A percentile compares a stretch with the other conserved stretches of the same genome.
phyloP scores from a whole-genome alignment of 2,797 vertebrate genomes.

The Cirrhinus molitorella region DNA sequence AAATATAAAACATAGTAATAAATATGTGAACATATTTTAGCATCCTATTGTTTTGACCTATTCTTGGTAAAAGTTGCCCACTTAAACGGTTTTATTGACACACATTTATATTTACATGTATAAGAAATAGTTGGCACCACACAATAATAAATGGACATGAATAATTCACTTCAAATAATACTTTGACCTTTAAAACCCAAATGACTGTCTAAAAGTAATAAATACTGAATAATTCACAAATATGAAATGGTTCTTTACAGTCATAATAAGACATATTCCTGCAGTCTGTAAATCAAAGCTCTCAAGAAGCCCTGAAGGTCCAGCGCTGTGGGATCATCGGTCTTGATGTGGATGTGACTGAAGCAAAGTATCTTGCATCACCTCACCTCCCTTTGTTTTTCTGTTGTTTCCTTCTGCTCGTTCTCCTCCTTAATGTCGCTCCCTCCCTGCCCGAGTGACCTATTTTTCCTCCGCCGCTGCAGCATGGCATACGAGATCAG shows the following conservation, averaged over 20 bases:
- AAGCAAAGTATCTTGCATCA: conserved; percentile 12
- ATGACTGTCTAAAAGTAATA: not conserved
- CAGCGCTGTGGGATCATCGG: not conserved
- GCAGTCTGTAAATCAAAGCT: not conserved
- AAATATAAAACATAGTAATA: not conserved
- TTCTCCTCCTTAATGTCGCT: conserved; percentile 15
- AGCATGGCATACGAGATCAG: conserved; percentile 59
- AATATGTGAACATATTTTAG: not conserved
- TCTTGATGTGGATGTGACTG: not conserved
- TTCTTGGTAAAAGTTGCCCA: not conserved
- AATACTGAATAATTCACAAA: not conserved
- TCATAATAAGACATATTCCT: not conserved
- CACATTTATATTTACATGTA: not conserved
- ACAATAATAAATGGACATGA: not conserved
- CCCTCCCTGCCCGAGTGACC: conserved; percentile 74
- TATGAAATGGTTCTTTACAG: not conserved
- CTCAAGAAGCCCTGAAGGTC: not conserved
- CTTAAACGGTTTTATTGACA: not conserved
- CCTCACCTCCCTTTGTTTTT: conserved; percentile 6
- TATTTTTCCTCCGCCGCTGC: conserved; percentile 71
- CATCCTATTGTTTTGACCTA: not conserved
- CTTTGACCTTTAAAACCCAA: not conserved
- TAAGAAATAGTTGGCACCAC: not conserved
- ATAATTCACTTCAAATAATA: not conserved
- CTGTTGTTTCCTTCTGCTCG: not conserved